These are phyloP conservation scores for Ophion costatus DNA, from an alignment of 2,888 invertebrate genomes.

Conservation along the genomic window DNA sequence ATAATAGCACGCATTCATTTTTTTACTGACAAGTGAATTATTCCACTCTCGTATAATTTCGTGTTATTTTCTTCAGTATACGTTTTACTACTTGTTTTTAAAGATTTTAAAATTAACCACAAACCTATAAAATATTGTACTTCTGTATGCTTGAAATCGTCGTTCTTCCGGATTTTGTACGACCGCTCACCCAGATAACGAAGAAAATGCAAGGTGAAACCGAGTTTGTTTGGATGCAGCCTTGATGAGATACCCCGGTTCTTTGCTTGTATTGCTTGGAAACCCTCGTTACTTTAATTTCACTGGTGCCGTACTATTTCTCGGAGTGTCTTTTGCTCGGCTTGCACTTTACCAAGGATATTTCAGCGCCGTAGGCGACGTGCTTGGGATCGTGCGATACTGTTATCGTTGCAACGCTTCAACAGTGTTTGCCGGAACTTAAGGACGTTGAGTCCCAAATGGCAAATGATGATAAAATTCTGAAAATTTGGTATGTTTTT, in stretches of 20 bases:
- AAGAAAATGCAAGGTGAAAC: conserved; percentile 31
- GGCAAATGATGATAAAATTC: too few species aligned
- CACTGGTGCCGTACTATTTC: conserved; percentile 31
- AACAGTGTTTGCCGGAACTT: conserved; percentile 2
- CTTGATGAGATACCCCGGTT: conserved; percentile 3
- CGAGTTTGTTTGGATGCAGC: conserved; percentile 32
- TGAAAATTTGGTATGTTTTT: too few species aligned
- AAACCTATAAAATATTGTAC: background rate
- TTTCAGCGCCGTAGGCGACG: conserved; percentile 25
- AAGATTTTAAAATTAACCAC: background rate
- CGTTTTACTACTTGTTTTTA: background rate
- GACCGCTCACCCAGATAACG: conserved; percentile 38
- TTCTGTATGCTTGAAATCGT: background rate
- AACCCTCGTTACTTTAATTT: conserved; percentile 20
- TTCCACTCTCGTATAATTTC: background rate
- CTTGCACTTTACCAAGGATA: conserved; percentile 40
- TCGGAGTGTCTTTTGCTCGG: conserved; percentile 41
- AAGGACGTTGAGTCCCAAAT: too few species aligned
- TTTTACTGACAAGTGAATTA: background rate
- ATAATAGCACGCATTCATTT: too few species aligned
- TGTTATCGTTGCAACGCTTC: conserved; percentile 17
- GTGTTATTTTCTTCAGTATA: background rate
- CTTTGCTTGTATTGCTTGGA: background rate
- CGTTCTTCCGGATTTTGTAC: conserved; percentile 13
- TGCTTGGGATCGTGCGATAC: conserved; percentile 26